Evolutionary conservation across 2,888 invertebrate genomes (phyloP).

Genomic region (Stenoptilia bipunctidactyla): DNA sequence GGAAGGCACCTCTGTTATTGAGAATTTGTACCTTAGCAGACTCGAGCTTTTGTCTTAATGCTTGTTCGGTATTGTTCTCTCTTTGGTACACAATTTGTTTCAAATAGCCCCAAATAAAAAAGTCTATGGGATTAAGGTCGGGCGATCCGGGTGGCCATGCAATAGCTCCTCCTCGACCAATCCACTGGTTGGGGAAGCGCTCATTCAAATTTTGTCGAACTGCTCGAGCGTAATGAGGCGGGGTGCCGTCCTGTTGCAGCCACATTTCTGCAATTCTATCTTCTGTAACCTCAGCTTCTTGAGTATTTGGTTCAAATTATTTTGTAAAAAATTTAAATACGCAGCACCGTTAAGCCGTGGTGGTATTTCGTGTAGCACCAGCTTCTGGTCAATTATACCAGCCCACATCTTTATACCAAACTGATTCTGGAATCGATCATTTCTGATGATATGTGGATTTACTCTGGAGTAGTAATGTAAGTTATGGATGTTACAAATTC

Average conservation of each 20-base stretch:
- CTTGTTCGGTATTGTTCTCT: conserved; percentile 5
- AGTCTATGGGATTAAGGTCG: too few relatives aligned
- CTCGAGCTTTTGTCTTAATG: conserved; percentile 9
- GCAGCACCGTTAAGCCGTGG: conserved; percentile 11
- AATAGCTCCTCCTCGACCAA: too few relatives aligned
- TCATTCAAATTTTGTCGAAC: too few relatives aligned
- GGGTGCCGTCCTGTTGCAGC: too few relatives aligned
- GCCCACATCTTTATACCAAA: too few relatives aligned
- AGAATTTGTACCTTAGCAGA: conserved; percentile 12
- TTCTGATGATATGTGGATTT: too few relatives aligned
- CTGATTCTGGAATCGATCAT: too few relatives aligned
- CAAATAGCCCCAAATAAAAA: too few relatives aligned
- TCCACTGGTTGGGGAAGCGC: too few relatives aligned
- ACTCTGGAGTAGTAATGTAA: too few relatives aligned
- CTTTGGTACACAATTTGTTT: not conserved
- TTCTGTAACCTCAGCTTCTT: conserved; percentile 2
- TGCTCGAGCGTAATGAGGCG: too few relatives aligned
- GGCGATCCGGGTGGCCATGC: too few relatives aligned
- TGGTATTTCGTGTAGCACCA: conserved; percentile 10
- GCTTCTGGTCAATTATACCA: conserved; percentile 10
- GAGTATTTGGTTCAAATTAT: conserved; percentile 10
- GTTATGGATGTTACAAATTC: conserved; percentile 13
- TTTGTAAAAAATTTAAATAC: conserved; percentile 13
- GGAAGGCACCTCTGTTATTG: conserved; percentile 13
- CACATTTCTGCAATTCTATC: conserved; percentile 2